Evolutionary conservation across 2,888 invertebrate species (phyloP), one percentile per base, ranked within the genome.

Genomic region (Drosophila greeni): DNA sequence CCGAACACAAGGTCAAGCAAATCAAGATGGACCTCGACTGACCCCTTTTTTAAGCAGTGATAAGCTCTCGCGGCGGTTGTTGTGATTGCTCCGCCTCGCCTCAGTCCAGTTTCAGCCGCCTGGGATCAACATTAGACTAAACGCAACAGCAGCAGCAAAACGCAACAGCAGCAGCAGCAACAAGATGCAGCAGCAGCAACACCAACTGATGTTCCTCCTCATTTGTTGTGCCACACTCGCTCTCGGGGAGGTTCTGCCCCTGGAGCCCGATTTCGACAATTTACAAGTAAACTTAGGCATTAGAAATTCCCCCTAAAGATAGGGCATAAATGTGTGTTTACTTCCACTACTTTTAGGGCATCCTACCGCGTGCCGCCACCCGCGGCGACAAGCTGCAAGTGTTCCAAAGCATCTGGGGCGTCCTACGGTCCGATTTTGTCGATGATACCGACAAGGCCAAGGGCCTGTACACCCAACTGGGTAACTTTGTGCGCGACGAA

Each of bases 381-480:
- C 56, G 60, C n/a, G 51, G 40, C 5, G 70, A 71, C n/a, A 71
- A 71, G 24, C 33, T 71, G 9, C 70, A 71, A 31, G 54, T 70
- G 0, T 70, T 71, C 49, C 70, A 71, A 23, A 70, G 60, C 45
- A 57, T 70, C 23, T 70, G 70, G 70, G 70, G 70, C 3, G 70
- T 60, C 42, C 36, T 71, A 31, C 66, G 71, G 0, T 53, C 66
- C 9, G 70, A 71, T n/a, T 71, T 71, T 12, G 9, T 58, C n/a
- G 51, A 61, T 4, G 71, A 71, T 31, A 66, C 66, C n/a, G 61
- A 71, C 14, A 71, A 71, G 51, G 37, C 43, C 5, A 70, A 66
- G 24, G 59, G 49, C 2, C 53, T 70, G 26, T 70, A 70, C 45
- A 39, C 42, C 5, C 71, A 71, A 1, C 33, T 71, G 39, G 45